phyloP scores from a whole-genome alignment of 2,113 vertebrate genomes.

The Periophthalmus modestus region DNA sequence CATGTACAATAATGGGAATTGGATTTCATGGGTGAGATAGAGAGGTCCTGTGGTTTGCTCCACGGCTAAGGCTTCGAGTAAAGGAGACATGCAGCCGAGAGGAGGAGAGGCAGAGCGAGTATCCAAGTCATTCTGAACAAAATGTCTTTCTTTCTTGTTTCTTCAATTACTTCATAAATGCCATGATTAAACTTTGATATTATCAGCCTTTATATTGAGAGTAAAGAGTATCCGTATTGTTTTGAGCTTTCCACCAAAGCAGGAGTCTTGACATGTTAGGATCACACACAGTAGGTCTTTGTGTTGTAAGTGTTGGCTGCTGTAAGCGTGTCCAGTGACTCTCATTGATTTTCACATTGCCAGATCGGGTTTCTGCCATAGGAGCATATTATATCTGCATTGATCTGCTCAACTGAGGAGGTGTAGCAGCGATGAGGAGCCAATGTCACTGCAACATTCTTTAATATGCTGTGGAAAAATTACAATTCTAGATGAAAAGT shows the following conservation, averaged over 20 bases:
- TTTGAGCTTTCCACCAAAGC: neutral
- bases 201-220: neutral
- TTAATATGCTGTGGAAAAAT: too few species aligned
- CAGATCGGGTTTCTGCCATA: slow-evolving; percentile 47
- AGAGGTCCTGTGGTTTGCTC: slow-evolving; percentile 40
- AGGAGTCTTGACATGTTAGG: slow-evolving; percentile 7
- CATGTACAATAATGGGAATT: slow-evolving; percentile 45
- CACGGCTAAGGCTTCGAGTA: slow-evolving; percentile 29
- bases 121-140: neutral
- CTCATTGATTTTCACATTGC: slow-evolving; percentile 45
- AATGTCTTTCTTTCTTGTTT: neutral
- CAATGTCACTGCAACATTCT: slow-evolving; percentile 5
- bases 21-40: slow-evolving; percentile 59
- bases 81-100: slow-evolving; percentile 21
- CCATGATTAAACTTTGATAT: neutral
- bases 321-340: slow-evolving; percentile 11
- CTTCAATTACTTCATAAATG: slow-evolving; percentile 11
- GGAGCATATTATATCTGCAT: slow-evolving; percentile 52
- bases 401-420: slow-evolving; percentile 41
- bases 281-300: slow-evolving; percentile 8
- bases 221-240: neutral
- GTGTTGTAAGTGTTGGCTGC: slow-evolving; percentile 22
- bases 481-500: too few species aligned
- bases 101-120: neutral
- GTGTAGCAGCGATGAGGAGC: slow-evolving; percentile 12